Base-by-base conservation (phyloP, 2,797 vertebrate genomes). In the Falco biarmicus region DNA sequence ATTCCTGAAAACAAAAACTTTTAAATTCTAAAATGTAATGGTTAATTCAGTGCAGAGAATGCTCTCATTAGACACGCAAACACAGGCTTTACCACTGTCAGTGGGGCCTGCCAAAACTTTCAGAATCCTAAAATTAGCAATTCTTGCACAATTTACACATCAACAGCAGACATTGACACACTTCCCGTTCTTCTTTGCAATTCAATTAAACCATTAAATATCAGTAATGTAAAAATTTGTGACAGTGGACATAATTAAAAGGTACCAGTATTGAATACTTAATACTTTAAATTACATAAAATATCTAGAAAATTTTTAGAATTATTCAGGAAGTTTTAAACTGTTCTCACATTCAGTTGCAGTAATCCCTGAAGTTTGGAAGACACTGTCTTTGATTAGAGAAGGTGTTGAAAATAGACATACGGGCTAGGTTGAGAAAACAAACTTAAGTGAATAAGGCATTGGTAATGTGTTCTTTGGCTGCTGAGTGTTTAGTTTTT, bases 261-360 rank as follows among this genome's bases (percentile, higher is more conserved):
- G 7, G 12, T 51, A 15, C 0, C 54, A 10, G 15, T 70, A 0
- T n/a, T 77, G 1, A 39, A 9, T 60, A 28, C 10, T 45, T 84
- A 63, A 8, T 68, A 15, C n/a, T 75, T 54, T 39, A 45, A 57
- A 15, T 54, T 41, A 1, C 0, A 4, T 69, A 34, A 12, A 59
- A 17, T 65, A 63, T 47, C 4, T 26, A 37, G 13, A 34, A 47
- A 50, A 37, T 28, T 6, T 54, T 28, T 9, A 25, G 19, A 37
- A 39, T 65, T 59, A 7, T 50, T 56, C 15, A 54, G 32, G 29
- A 89, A 75, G 39, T 56, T 70, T 48, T 45, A 51, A 59, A 34
- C 4, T 64, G 5, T 54, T 81, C 8, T 59, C 11, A 13, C 8
- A 21, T 76, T 71, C 9, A 19, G 3, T 61, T 89, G 6, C 21